phyloP scores from a whole-genome alignment of 2,113 vertebrate genomes.

The Candoia aspera region DNA sequence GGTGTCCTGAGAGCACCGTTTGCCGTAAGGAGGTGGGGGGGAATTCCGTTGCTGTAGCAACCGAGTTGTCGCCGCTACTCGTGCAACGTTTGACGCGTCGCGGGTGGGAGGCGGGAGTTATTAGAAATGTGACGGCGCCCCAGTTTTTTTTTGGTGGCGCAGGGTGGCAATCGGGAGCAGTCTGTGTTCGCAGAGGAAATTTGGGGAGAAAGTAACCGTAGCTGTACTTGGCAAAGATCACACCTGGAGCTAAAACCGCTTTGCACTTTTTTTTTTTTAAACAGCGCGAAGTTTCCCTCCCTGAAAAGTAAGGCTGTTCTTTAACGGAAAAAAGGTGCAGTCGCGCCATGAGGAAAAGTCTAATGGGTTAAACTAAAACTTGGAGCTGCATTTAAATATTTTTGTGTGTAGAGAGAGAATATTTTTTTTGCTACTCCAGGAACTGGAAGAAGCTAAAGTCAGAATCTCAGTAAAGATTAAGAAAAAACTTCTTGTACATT shows the following conservation, averaged over 20 bases:
- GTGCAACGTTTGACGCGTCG: background rate
- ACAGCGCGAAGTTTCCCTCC: background rate
- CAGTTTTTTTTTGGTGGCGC: background rate
- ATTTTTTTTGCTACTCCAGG: background rate
- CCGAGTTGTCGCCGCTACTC: constrained; percentile 9
- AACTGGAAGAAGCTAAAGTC: background rate
- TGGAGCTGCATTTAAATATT: background rate
- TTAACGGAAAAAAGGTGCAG: background rate
- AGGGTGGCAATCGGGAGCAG: background rate
- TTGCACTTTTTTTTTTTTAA: background rate
- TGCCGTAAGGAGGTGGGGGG: background rate
- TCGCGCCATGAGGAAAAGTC: no score
- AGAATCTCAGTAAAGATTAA: background rate
- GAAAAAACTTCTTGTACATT: background rate
- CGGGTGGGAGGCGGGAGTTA: background rate
- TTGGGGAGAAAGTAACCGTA: background rate
- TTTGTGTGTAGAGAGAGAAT: no score
- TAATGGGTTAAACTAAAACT: background rate
- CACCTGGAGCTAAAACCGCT: background rate
- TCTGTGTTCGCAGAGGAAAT: background rate
- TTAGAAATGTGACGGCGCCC: background rate
- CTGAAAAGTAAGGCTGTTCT: background rate
- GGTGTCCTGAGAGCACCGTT: background rate
- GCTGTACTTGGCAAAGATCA: background rate
- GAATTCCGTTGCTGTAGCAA: background rate